These are phyloP conservation scores for Dreissena rostriformis DNA, from an alignment of 1,140 invertebrate genomes.

Conservation along the genomic window DNA sequence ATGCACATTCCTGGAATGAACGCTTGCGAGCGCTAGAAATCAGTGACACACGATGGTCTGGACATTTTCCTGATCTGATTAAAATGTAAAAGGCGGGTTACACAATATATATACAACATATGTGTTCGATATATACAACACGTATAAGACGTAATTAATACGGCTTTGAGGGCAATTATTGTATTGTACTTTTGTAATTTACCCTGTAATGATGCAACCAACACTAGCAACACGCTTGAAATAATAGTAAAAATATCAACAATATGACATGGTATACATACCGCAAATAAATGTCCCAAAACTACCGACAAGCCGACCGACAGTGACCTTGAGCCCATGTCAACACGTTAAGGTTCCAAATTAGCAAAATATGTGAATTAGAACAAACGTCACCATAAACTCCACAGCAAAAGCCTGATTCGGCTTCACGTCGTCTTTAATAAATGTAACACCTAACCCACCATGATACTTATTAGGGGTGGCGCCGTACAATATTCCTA, in stretches of 20 bases:
- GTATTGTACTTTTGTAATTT: conserved; percentile 74
- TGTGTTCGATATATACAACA: conserved; percentile 82
- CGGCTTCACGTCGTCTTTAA: conserved; percentile 61
- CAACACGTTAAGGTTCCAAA: conserved; percentile 88
- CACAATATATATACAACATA: no score
- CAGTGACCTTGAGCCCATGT: conserved; percentile 92
- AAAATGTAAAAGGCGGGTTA: no score
- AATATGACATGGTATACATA: conserved; percentile 57
- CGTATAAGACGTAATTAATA: conserved; percentile 90
- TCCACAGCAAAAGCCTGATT: conserved; percentile 92
- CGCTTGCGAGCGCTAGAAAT: no score
- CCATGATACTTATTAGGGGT: conserved; percentile 61
- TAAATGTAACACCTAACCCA: conserved; percentile 66
- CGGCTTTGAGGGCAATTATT: conserved; percentile 82
- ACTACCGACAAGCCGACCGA: conserved; percentile 87
- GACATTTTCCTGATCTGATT: no score
- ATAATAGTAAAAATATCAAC: background rate
- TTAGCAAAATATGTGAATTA: conserved; percentile 93
- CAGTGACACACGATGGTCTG: no score
- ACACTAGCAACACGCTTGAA: conserved; percentile 27
- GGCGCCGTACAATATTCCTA: conserved; percentile 73
- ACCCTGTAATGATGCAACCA: conserved; percentile 92
- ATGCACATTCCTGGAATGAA: background rate
- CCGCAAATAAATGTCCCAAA: conserved; percentile 74
- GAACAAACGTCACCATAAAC: conserved; percentile 92